Evolutionary conservation across 2,113 vertebrate species (phyloP).

Genomic region (Crypturellus undulatus): DNA sequence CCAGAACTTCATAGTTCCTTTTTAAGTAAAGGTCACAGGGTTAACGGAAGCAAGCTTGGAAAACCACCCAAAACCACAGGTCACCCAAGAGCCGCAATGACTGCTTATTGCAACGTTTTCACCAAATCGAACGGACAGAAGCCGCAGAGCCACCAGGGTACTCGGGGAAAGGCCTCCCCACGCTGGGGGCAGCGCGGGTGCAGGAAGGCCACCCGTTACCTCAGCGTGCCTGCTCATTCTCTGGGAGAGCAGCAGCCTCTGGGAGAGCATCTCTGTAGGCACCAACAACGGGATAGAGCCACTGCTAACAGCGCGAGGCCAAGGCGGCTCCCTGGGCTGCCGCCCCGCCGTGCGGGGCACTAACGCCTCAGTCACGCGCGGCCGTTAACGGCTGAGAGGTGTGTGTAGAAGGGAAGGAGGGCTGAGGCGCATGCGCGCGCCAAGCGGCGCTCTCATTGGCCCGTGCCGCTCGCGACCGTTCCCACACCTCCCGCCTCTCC

Average conservation of each 20-base stretch:
- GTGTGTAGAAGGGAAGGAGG: not conserved
- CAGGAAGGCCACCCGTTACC: not conserved
- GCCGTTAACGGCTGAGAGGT: not conserved
- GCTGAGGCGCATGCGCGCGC: not conserved
- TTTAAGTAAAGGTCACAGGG: not conserved
- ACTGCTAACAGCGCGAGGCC: too few species aligned
- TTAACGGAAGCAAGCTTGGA: not conserved
- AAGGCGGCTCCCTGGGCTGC: not conserved
- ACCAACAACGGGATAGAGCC: not conserved
- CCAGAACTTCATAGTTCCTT: not conserved
- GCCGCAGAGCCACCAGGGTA: too few species aligned
- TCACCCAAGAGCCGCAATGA: too few species aligned
- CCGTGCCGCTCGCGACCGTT: too few species aligned
- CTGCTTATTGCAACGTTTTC: not conserved
- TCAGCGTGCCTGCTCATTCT: not conserved
- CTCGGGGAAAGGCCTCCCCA: too few species aligned
- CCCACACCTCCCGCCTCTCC: too few species aligned
- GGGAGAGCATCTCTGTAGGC: too few species aligned
- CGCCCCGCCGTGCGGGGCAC: not conserved
- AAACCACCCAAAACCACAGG: not conserved
- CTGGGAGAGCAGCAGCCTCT: not conserved
- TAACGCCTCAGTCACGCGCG: too few species aligned
- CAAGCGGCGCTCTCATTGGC: too few species aligned
- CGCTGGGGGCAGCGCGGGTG: too few species aligned
- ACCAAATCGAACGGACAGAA: not conserved